Base-by-base conservation (phyloP, 2,888 invertebrate genomes). In the Ophion ellenae region DNA sequence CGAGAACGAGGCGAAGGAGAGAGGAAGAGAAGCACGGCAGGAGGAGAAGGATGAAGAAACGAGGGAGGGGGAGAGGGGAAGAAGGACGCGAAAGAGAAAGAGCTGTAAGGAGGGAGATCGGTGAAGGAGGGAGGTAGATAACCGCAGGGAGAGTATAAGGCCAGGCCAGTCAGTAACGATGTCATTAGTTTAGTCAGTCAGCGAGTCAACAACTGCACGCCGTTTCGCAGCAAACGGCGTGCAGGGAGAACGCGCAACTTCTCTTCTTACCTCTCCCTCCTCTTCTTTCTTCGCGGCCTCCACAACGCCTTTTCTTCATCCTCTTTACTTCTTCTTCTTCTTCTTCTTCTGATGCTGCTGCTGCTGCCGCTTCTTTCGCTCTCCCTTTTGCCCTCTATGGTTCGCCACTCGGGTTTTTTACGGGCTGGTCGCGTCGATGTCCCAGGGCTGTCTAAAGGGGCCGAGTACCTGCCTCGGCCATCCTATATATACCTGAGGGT, bases 161-260 rank as follows among this genome's bases (percentile, higher is more conserved):
- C 90, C 91, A 91, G 91, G 92, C 91, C 90, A 91, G 91, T 92
- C 92, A 92, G 92, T 92, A 93, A 93, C 93, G 92, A 92, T 93
- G 93, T 92, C 92, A 93, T 93, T 93, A 93, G 93, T 93, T 93
- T 93, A 93, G 92, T 93, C 93, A 93, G 92, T 93, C 92, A 93
- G 92, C 93, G 92, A 93, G 92, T 92, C 92, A 92, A 91, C 91
- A 91, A 92, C 91, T 92, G 91, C 89, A 89, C 89, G 90, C 89
- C 90, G 89, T 90, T 90, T 90, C 90, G 90, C 90, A 88, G 90
- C 84, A 67, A 63, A 64, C 82, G 75, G 59, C 61, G 36, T 70
- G 75, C 82, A 63, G 71, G 47, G 63, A 66, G 61, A 75, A 76
- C 77, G 59, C 71, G 73, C 69, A 45, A 77, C 71, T 74, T 79